phyloP scores from a whole-genome alignment of 2,888 invertebrate genomes.

The Acrobasis repandana region DNA sequence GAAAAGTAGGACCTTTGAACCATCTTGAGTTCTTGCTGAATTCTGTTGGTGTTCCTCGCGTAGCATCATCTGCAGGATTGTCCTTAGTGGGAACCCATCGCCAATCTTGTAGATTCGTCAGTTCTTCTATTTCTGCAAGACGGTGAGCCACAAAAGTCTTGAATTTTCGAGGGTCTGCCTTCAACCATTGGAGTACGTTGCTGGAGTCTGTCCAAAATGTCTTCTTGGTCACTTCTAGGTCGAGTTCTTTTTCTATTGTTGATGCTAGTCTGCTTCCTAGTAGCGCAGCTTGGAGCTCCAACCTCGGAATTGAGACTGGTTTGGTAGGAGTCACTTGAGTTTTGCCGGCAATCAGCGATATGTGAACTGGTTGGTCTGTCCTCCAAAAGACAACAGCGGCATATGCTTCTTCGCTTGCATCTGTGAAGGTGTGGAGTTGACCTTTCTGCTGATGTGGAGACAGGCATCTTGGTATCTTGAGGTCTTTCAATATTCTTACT shows the following conservation, averaged over 20 bases:
- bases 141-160: conserved; percentile 30
- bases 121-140: too few species aligned
- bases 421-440: conserved; percentile 34
- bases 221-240: conserved; percentile 15
- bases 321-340: background rate
- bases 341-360: background rate
- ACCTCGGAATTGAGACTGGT: background rate
- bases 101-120: too few species aligned
- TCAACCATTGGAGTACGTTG: conserved; percentile 27
- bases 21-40: too few species aligned
- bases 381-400: background rate
- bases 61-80: too few species aligned
- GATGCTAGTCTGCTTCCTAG: conserved; percentile 22
- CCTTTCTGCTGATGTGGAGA: background rate
- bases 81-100: too few species aligned
- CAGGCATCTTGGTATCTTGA: conserved; percentile 20
- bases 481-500: conserved; percentile 22
- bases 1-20: too few species aligned
- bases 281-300: background rate
- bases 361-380: background rate
- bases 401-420: conserved; percentile 29
- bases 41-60: too few species aligned
- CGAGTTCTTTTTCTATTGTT: conserved; percentile 24
- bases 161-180: conserved; percentile 20
- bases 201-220: conserved; percentile 29